These are phyloP conservation scores for human (Homo sapiens) DNA, from an alignment of 2,113 vertebrate genomes.

Conservation along the genomic window DNA sequence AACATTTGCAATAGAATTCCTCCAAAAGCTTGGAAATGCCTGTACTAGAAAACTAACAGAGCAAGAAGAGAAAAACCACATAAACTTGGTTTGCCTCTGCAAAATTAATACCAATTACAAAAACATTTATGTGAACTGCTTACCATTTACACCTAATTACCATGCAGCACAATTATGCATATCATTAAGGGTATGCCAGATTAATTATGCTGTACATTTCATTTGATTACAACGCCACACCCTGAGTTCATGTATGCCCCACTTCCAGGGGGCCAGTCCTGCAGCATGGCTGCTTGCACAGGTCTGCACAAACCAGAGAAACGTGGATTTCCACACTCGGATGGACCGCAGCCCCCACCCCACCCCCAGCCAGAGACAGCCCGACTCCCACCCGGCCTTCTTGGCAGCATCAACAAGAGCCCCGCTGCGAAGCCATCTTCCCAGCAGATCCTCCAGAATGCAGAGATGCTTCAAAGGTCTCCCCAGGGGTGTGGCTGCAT, in stretches of 20 bases:
- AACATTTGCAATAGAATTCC: constrained; percentile 62
- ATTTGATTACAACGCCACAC: not conserved
- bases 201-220: constrained; percentile 49
- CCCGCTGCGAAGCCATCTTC: not conserved
- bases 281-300: not conserved
- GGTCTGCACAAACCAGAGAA: not conserved
- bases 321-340: not conserved
- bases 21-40: constrained; percentile 64
- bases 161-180: constrained; percentile 63
- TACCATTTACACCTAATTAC: constrained; percentile 73
- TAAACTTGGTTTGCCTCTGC: constrained; percentile 63
- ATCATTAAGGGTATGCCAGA: constrained; percentile 52
- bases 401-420: not conserved
- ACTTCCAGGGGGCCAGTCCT: not conserved
- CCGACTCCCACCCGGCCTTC: not conserved
- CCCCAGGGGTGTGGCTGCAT: not conserved
- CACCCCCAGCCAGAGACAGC: not conserved
- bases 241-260: not conserved
- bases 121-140: constrained; percentile 73
- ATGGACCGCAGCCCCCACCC: not conserved
- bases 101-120: constrained; percentile 78
- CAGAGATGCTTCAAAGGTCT: not conserved
- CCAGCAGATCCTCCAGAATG: not conserved
- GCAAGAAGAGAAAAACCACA: constrained; percentile 54
- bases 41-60: constrained; percentile 62